Conservation (phyloP, 2,797 vertebrate species). For the Enteromius afrohamiltoni region DNA sequence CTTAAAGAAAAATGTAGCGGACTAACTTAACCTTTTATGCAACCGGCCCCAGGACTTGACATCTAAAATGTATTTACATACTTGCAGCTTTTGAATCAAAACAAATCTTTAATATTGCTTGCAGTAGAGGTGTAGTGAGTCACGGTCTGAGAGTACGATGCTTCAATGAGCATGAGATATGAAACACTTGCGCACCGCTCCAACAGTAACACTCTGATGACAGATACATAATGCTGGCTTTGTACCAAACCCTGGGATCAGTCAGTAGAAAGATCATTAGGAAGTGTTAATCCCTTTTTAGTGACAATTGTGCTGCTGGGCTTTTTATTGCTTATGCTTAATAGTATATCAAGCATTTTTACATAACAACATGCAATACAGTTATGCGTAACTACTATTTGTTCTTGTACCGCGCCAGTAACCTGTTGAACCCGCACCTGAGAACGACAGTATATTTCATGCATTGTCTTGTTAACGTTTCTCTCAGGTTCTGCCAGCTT, state of each 20-base stretch:
- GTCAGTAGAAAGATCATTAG: not conserved
- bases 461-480: not conserved
- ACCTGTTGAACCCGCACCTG: slow-evolving; percentile 21
- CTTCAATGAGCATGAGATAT: slow-evolving; percentile 41
- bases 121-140: slow-evolving; percentile 4
- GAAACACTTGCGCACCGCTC: slow-evolving; percentile 1
- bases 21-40: no score
- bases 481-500: not conserved
- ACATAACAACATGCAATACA: not conserved
- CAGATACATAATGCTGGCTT: slow-evolving; percentile 4
- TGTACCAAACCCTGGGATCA: not conserved
- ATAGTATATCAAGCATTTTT: not conserved
- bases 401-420: not conserved
- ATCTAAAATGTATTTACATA: not conserved
- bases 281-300: slow-evolving; percentile 7
- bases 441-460: not conserved
- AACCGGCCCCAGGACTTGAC: not conserved
- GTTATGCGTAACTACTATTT: not conserved
- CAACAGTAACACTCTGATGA: slow-evolving; percentile 38
- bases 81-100: slow-evolving; percentile 3
- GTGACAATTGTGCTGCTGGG: not conserved
- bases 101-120: not conserved
- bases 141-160: slow-evolving; percentile 17
- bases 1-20: no score
- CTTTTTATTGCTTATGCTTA: not conserved